Percentiles rank a stretch among this genome's conserved stretches.
These are phyloP conservation scores for Nymphicus hollandicus DNA, from an alignment of 2,113 vertebrate genomes.

Conservation along the genomic window DNA sequence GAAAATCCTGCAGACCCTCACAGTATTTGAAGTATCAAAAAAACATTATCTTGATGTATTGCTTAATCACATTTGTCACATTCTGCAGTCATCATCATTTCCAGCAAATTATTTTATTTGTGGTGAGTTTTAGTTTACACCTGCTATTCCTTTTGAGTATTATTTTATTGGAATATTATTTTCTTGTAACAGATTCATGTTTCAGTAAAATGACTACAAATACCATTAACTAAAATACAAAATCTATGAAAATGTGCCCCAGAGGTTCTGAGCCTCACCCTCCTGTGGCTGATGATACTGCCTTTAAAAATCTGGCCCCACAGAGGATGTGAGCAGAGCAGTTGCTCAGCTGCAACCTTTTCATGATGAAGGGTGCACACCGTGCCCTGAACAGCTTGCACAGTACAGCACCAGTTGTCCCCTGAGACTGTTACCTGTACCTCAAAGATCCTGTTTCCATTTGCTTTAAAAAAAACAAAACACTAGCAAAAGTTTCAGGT, in stretches of 20 bases:
- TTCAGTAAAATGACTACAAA: not conserved
- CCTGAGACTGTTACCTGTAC: fast-evolving
- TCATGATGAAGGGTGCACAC: not conserved
- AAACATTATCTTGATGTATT: not conserved
- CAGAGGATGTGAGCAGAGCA: not conserved
- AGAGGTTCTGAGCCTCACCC: not conserved
- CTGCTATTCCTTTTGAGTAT: not conserved
- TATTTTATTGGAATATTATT: not conserved
- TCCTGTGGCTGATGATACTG: not conserved
- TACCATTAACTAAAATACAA: not conserved
- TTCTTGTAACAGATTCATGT: not conserved
- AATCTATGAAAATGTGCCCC: not conserved
- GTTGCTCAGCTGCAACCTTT: not conserved
- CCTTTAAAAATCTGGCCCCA: not conserved
- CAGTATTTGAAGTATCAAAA: not conserved
- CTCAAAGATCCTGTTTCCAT: not conserved
- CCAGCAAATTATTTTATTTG: not conserved
- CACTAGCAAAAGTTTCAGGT: not conserved
- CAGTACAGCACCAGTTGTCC: fast-evolving
- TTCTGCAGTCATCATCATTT: not conserved
- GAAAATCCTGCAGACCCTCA: not conserved
- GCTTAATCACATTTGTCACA: not conserved
- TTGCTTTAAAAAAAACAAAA: not conserved
- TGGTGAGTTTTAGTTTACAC: fast-evolving
- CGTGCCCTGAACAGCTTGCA: not conserved